Evolutionary conservation across 2,888 invertebrate species (phyloP), one percentile per base, ranked within the genome.

Genomic region (Cephonodes hylas): DNA sequence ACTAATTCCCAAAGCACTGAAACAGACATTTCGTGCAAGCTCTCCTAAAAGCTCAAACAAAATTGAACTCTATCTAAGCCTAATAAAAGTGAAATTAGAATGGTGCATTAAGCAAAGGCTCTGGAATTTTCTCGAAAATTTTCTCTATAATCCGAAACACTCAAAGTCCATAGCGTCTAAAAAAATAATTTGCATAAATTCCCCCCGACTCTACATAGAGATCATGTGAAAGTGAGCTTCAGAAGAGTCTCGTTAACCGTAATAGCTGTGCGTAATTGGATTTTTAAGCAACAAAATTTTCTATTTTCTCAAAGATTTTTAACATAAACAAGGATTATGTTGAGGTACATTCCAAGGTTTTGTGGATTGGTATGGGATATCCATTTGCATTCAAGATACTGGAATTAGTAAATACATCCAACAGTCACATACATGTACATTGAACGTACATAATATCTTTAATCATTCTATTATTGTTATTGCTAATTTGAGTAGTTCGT

Each of bases 251-350:
- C 82, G 71, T 83, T 79, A 74, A 66, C 69, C 63, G 67, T 80
- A 81, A 84, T 78, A 77, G 70, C 65, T 69, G 66, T 63, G 8
- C 69, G 68, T 77, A 78, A 81, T 83, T 78, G 76, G 73, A 65
- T 71, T 71, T 69, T 71, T 75, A 66, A 20, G 42, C 45, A 62
- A 58, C 53, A 63, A 59, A 44, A 56, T 64, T 67, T 64, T 62
- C 42, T 27, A 31, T 53, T 10, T 31, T 7, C 48, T 15, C 15
- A 27, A 25, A 25, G 15, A 27, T 53, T 31, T 31, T 46, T 13
- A n/a, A 25, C 13, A 25, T 46, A 18, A 53, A 53, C 48, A 48
- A 7, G 7, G 53, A 53, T 53, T 31, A 27, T 13, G 20, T 53
- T 31, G 18, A 53, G 27, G 27, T 0, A 8, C 3, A 18, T 31